Evolutionary conservation across 30 jellyfish, hydroid and myxozoan genomes (phyloP), one percentile per base, ranked within the genome.

Genomic region (Hydra vulgaris): DNA sequence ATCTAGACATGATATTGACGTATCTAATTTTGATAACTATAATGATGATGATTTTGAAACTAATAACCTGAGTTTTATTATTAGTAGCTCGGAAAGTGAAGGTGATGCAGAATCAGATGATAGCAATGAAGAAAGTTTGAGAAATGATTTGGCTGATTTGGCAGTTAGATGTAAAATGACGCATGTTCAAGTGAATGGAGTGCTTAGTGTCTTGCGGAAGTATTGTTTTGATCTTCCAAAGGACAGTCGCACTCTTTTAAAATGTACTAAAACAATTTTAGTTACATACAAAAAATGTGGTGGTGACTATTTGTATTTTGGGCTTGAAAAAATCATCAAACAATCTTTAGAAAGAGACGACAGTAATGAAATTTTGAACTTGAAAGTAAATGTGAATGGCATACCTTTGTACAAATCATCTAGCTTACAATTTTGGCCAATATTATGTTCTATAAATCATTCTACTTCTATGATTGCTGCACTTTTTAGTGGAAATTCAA

Each of bases 401-500:
- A 40, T 40, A 40, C 61, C 61, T 40, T 40, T 40, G 61, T 40
- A 40, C 61, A 40, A 40, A 40, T 40, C 61, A 40, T 40, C 61
- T 40, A 40, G 61, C 61, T 40, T 40, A 40, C 61, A 40, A 40
- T 40, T 40, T 40, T 40, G 61, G 61, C 61, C 61, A 40, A 40
- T 40, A 40, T 40, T 40, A 40, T 40, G 61, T 40, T 40, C 61
- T 40, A 40, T 40, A 40, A 40, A 40, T 3, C 61, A 40, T 40
- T 40, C 61, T 40, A 40, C 61, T 26, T 19, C 61, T 53, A 26
- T 74, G 54, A 27, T 74, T 74, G 83, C 74, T 80, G 88, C 88
- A 73, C 71, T 80, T n/a, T 80, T 23, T 71, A 70, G 78, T 80
- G 88, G 88, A 68, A 80, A 19, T 18, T 70, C 83, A 19, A 80